Percentiles rank a stretch among this genome's conserved stretches.
These are phyloP conservation scores for Monoplex corrugatus DNA, from an alignment of 2,888 invertebrate genomes.

Conservation along the genomic window DNA sequence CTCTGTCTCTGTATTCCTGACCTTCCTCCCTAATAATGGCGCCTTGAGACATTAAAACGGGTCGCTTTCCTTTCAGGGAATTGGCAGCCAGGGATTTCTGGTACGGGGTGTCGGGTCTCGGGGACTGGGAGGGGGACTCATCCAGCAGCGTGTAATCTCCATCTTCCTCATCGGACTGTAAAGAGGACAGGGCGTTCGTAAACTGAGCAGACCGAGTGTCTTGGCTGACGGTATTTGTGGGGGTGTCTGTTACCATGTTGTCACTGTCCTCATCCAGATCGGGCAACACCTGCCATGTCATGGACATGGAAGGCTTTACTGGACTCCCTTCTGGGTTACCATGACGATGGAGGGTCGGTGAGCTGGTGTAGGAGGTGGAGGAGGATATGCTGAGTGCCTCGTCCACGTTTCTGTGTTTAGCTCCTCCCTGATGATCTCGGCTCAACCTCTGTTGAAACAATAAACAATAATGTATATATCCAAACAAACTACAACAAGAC, in stretches of 20 bases:
- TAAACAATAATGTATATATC: no score
- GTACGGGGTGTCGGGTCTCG: slow-evolving; percentile 33
- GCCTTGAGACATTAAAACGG: not conserved
- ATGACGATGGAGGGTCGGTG: not conserved
- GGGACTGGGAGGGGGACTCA: not conserved
- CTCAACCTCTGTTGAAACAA: not conserved
- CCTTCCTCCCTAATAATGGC: not conserved
- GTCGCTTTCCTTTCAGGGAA: not conserved
- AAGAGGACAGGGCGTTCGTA: not conserved
- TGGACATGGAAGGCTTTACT: not conserved
- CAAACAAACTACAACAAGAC: no score
- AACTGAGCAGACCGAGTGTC: not conserved
- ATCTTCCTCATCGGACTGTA: not conserved
- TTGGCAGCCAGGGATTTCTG: not conserved
- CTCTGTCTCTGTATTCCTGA: not conserved
- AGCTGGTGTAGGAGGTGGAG: not conserved
- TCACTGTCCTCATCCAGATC: not conserved
- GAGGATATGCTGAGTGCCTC: slow-evolving; percentile 2
- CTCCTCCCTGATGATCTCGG: not conserved
- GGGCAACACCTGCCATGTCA: not conserved
- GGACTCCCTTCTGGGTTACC: not conserved
- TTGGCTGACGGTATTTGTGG: not conserved
- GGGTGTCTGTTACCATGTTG: not conserved
- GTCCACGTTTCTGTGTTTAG: not conserved
- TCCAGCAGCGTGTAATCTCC: slow-evolving; percentile 21